Evolutionary conservation across 2,113 vertebrate species (phyloP).

Genomic region (Benitochromis conjunctus): DNA sequence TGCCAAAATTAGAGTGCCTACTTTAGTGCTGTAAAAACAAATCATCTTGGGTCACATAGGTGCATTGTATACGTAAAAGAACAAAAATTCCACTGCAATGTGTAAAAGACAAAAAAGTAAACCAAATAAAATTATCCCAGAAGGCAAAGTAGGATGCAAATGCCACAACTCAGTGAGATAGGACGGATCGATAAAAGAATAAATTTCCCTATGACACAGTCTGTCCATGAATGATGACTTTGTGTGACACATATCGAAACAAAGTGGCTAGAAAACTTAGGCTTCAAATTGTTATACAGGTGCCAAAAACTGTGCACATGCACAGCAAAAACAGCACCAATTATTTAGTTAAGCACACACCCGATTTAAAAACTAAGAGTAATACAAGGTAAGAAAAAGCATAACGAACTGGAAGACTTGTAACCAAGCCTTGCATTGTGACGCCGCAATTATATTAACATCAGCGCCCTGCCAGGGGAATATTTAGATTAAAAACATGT

Average conservation of each 20-base stretch:
- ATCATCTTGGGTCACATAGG: not conserved
- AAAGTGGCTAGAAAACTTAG: not conserved
- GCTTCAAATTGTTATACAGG: not conserved
- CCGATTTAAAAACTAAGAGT: not conserved
- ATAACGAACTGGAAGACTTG: not conserved
- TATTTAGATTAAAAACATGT: conserved; percentile 49
- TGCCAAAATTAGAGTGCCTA: not conserved
- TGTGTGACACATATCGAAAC: conserved; percentile 10
- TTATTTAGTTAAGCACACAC: not conserved
- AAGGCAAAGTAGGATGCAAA: conserved; percentile 79
- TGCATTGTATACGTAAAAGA: not conserved
- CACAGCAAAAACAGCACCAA: not conserved
- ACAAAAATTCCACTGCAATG: not conserved
- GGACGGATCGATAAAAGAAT: conserved; percentile 39
- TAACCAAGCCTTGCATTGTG: not conserved
- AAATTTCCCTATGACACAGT: conserved; percentile 52
- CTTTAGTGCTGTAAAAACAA: not conserved
- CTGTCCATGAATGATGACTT: conserved; percentile 38
- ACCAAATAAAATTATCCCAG: not conserved
- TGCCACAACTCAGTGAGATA: conserved; percentile 39
- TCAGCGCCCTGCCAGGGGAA: not conserved
- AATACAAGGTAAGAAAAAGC: not conserved
- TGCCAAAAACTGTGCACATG: not conserved
- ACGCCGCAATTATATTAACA: not conserved
- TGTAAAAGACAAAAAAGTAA: not conserved